Conservation (phyloP, 53 echinoderm and acorn worm species). For the Henricia sp. region DNA sequence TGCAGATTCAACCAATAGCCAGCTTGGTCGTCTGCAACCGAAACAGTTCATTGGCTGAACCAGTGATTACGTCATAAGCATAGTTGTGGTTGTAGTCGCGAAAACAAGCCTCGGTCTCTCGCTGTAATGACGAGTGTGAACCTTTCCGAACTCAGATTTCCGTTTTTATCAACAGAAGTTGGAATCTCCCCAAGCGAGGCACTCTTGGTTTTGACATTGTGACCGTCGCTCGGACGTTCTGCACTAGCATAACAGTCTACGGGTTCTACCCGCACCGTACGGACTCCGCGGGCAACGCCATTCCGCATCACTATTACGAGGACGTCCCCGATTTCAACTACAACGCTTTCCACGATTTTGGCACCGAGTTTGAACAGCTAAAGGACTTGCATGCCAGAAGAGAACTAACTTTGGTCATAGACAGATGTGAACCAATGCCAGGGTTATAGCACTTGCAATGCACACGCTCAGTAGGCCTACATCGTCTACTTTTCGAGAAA, state of each 20-base stretch:
- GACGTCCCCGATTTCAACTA: background rate
- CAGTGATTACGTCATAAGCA: background rate
- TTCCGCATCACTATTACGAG: background rate
- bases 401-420: background rate
- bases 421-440: no score
- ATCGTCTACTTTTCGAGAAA: no score
- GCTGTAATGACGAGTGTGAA: background rate
- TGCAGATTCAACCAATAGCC: background rate
- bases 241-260: conserved; percentile 65
- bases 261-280: conserved; percentile 64
- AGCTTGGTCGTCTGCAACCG: background rate
- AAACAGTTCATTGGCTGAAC: background rate
- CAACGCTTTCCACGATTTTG: conserved; percentile 26
- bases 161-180: conserved; percentile 21
- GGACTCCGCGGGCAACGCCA: background rate
- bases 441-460: no score
- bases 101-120: background rate
- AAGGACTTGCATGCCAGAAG: background rate
- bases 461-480: no score
- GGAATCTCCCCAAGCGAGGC: conserved; percentile 21
- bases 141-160: background rate
- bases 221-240: conserved; percentile 70
- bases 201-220: conserved; percentile 66
- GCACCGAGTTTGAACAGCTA: conserved; percentile 9
- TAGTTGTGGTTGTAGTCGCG: background rate